phyloP scores from a whole-genome alignment of 2,888 invertebrate genomes.

The Toxonevra muliebris region DNA sequence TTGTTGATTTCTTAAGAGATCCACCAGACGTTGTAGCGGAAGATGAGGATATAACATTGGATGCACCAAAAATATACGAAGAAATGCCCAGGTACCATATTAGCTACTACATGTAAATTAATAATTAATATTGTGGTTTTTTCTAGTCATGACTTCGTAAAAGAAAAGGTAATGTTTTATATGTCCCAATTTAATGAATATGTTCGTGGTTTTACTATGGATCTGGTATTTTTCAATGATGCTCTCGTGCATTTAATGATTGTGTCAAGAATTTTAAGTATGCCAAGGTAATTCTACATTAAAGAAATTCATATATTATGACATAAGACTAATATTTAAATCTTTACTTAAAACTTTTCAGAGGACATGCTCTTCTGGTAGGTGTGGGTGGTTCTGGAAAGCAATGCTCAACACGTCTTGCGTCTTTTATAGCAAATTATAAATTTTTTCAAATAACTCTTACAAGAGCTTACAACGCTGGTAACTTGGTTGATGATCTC shows the following conservation, averaged over 20 bases:
- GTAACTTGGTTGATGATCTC: conserved; percentile 86
- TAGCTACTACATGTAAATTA: not conserved
- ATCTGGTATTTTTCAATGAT: conserved; percentile 88
- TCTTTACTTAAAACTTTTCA: conserved; percentile 25
- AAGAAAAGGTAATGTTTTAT: conserved; percentile 71
- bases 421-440: conserved; percentile 86
- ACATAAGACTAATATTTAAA: not conserved
- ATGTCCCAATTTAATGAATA: conserved; percentile 82
- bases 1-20: conserved; percentile 86
- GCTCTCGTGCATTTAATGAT: conserved; percentile 87
- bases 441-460: conserved; percentile 85
- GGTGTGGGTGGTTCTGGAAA: conserved; percentile 94
- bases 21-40: conserved; percentile 82
- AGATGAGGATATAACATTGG: conserved; percentile 78
- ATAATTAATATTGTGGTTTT: not conserved
- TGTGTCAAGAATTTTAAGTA: conserved; percentile 83
- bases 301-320: not conserved
- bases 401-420: conserved; percentile 85
- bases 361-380: conserved; percentile 84
- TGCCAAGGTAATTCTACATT: conserved; percentile 69
- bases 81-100: conserved; percentile 72
- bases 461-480: conserved; percentile 80
- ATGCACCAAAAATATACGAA: conserved; percentile 87
- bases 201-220: conserved; percentile 77
- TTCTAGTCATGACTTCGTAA: conserved; percentile 67